A percentile compares a stretch with the other conserved stretches of the same genome.
These are phyloP conservation scores for Tetramorium bicarinatum DNA, from an alignment of 2,888 invertebrate species.

Conservation along the genomic window DNA sequence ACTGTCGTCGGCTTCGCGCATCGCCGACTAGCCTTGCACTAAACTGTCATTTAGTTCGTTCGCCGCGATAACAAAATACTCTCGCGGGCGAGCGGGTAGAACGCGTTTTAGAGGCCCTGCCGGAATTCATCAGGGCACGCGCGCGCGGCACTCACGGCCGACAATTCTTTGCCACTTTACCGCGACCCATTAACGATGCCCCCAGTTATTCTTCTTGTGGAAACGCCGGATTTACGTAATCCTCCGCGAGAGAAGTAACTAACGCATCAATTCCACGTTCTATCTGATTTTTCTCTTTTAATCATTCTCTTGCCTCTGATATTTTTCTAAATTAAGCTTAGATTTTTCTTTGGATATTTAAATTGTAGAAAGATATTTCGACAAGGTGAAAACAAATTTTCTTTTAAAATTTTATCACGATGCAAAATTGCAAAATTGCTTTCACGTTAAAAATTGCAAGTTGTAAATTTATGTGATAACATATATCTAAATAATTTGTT, in stretches of 20 bases:
- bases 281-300: neutral
- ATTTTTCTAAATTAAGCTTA: neutral
- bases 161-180: slow-evolving; percentile 73
- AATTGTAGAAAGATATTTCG: neutral
- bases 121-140: slow-evolving; percentile 70
- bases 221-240: slow-evolving; percentile 45
- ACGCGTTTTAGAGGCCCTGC: slow-evolving; percentile 75
- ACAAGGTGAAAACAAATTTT: neutral
- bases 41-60: slow-evolving; percentile 80
- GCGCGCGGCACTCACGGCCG: slow-evolving; percentile 65
- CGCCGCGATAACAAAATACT: slow-evolving; percentile 80
- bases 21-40: slow-evolving; percentile 85
- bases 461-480: neutral
- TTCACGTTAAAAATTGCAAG: neutral
- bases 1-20: slow-evolving; percentile 78
- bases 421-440: neutral
- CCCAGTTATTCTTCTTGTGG: slow-evolving; percentile 62
- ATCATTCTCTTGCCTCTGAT: neutral
- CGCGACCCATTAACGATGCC: slow-evolving; percentile 71
- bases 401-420: neutral
- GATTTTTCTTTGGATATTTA: neutral
- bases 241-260: slow-evolving; percentile 20
- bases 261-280: neutral
- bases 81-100: slow-evolving; percentile 66
- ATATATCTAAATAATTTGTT: neutral